Conservation (phyloP, 2,113 vertebrate species). For the Scalopus aquaticus region DNA sequence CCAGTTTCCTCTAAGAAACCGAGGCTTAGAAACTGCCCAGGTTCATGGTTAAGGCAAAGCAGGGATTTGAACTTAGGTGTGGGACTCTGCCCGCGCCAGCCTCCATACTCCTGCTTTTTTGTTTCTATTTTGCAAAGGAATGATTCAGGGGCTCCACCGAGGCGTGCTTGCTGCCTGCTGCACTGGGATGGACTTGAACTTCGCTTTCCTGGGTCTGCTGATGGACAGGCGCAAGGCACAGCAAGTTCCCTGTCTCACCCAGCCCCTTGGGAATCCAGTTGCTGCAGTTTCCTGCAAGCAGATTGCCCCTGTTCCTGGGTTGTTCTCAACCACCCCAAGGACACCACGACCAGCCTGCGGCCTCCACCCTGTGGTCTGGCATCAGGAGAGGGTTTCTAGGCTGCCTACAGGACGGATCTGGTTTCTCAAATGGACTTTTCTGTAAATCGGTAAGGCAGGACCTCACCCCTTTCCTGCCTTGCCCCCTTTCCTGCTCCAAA, state of each 20-base stretch:
- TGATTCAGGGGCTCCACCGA: not conserved
- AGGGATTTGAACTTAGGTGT: not conserved
- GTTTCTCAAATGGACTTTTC: not conserved
- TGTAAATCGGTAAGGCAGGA: not conserved
- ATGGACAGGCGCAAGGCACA: not conserved
- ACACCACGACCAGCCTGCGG: not conserved
- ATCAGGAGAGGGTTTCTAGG: slow-evolving; percentile 41
- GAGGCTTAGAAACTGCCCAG: not conserved
- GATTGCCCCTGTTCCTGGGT: not conserved
- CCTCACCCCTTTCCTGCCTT: not conserved
- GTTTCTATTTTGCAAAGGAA: slow-evolving; percentile 15
- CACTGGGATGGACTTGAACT: not conserved
- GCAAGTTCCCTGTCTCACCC: slow-evolving; percentile 21
- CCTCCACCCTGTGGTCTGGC: slow-evolving; percentile 40
- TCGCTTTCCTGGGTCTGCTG: not conserved
- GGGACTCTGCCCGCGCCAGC: not conserved
- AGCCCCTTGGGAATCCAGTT: not conserved
- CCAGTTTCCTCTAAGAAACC: not conserved
- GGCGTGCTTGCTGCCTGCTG: not conserved
- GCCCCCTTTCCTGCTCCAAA: not conserved
- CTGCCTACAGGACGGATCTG: not conserved
- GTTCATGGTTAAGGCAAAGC: not conserved
- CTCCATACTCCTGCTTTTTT: not conserved
- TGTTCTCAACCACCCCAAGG: not conserved
- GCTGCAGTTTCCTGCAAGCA: slow-evolving; percentile 33